These are phyloP conservation scores for Urophycis tenuis DNA, from an alignment of 2,797 vertebrate genomes.

Conservation along the genomic window DNA sequence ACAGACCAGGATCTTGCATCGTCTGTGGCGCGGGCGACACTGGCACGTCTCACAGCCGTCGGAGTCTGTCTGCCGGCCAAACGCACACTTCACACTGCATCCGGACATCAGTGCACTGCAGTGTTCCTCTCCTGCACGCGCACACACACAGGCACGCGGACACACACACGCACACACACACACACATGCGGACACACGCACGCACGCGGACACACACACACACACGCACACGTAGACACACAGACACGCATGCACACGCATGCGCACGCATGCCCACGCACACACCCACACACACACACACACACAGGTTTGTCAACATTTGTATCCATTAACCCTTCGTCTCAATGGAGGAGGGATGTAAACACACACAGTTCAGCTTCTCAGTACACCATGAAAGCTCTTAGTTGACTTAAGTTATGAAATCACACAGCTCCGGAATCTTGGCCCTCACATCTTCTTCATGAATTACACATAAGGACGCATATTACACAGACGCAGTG, in stretches of 20 bases:
- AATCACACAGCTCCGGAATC: background rate
- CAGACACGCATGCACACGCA: too few relatives aligned
- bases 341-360: background rate
- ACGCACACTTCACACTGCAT: constrained; percentile 77
- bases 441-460: background rate
- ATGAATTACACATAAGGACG: background rate
- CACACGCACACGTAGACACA: too few relatives aligned
- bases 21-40: constrained; percentile 78
- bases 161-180: too few relatives aligned
- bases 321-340: too few relatives aligned
- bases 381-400: background rate
- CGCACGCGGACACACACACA: too few relatives aligned
- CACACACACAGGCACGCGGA: constrained; percentile 7
- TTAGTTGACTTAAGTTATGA: background rate
- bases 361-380: background rate
- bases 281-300: background rate
- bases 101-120: constrained; percentile 69
- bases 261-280: too few relatives aligned
- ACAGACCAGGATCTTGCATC: constrained; percentile 78
- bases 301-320: background rate
- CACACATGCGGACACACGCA: too few relatives aligned
- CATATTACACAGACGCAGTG: background rate
- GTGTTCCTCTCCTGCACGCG: constrained; percentile 73
- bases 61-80: constrained; percentile 75
- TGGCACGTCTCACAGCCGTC: constrained; percentile 80